phyloP scores from a whole-genome alignment of 2,888 invertebrate species.

The Pachliopta kotzebuea region DNA sequence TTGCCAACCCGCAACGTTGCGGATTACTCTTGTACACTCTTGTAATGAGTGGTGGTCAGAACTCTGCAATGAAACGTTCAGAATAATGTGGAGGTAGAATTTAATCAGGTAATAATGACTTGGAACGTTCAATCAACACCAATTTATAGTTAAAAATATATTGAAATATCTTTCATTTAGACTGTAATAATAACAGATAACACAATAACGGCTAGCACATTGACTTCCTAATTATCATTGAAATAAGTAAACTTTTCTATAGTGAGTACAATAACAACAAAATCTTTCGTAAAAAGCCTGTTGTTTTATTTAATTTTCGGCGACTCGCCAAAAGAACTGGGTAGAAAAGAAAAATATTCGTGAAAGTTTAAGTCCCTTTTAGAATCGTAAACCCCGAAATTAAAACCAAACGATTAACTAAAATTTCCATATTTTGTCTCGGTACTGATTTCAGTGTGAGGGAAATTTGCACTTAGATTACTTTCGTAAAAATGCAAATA shows the following conservation, averaged over 20 bases:
- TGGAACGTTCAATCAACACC: not conserved
- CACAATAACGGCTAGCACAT: too few relatives aligned
- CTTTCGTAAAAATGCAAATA: slow-evolving; percentile 28
- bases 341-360: too few relatives aligned
- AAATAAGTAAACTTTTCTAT: too few relatives aligned
- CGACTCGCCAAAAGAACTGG: too few relatives aligned
- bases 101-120: not conserved
- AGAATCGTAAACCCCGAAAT: slow-evolving; percentile 17
- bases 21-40: slow-evolving; percentile 8
- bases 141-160: not conserved
- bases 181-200: not conserved
- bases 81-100: slow-evolving; percentile 9
- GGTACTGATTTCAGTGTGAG: slow-evolving; percentile 26
- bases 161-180: not conserved
- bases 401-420: slow-evolving; percentile 25
- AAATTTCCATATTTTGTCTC: slow-evolving; percentile 27
- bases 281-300: too few relatives aligned
- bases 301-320: too few relatives aligned
- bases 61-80: slow-evolving; percentile 3
- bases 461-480: slow-evolving; percentile 30
- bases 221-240: too few relatives aligned
- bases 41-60: slow-evolving; percentile 14
- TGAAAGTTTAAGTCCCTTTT: slow-evolving; percentile 4
- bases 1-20: slow-evolving; percentile 19
- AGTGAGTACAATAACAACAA: too few relatives aligned